Conservation (phyloP, 1,140 invertebrate species). For the Colletes latitarsis region DNA sequence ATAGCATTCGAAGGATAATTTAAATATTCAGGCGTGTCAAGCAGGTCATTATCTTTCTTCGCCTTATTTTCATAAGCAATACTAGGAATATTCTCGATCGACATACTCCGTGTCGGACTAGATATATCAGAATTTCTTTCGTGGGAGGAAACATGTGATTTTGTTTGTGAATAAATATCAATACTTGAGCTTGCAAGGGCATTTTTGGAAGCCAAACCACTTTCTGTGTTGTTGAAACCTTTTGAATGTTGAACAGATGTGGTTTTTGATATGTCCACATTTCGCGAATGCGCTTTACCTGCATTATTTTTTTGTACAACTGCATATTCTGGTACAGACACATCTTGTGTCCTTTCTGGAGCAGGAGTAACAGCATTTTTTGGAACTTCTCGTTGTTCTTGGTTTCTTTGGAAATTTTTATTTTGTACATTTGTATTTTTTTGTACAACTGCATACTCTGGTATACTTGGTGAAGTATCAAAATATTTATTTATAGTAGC, state of each 20-base stretch:
- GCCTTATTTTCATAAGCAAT: conserved; percentile 49
- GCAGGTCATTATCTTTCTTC: conserved; percentile 62
- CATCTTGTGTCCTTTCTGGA: conserved; percentile 44
- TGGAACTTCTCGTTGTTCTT: conserved; percentile 36
- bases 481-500: conserved; percentile 75
- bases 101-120: conserved; percentile 68
- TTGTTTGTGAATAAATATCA: conserved; percentile 60
- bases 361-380: conserved; percentile 25
- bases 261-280: conserved; percentile 54
- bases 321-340: conserved; percentile 75
- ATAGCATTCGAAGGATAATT: conserved; percentile 69
- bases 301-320: conserved; percentile 73
- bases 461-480: conserved; percentile 72
- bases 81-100: conserved; percentile 68
- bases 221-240: conserved; percentile 25
- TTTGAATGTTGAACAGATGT: conserved; percentile 50
- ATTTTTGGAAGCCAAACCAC: conserved; percentile 37
- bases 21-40: conserved; percentile 69
- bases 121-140: conserved; percentile 58
- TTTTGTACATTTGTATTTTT: conserved; percentile 63
- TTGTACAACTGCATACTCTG: conserved; percentile 78
- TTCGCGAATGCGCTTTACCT: conserved; percentile 54
- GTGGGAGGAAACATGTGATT: conserved; percentile 55
- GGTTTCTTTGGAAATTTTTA: conserved; percentile 41
- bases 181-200: conserved; percentile 49